Conservation (phyloP, 2,888 invertebrate genomes). For the Phortica magna region DNA sequence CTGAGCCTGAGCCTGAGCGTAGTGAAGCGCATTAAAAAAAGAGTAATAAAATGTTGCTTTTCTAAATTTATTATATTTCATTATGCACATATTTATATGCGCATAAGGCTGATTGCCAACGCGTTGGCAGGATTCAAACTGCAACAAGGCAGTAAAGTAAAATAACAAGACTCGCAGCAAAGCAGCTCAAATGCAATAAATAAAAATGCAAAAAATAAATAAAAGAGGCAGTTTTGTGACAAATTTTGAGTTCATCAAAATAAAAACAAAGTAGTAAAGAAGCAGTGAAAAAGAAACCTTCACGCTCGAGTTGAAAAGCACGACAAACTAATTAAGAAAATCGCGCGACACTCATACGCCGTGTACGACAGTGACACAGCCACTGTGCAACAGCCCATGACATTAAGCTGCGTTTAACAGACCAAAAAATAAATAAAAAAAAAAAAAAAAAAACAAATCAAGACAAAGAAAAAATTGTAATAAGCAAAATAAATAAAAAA, state of each 20-base stretch:
- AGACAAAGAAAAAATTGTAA: neutral
- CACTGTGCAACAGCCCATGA: constrained; percentile 53
- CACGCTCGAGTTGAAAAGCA: neutral
- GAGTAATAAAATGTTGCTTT: neutral
- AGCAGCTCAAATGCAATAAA: neutral
- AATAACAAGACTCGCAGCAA: constrained; percentile 34
- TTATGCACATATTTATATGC: constrained; percentile 16
- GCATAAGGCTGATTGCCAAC: constrained; percentile 24
- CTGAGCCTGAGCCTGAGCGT: constrained; percentile 7
- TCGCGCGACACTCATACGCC: constrained; percentile 41
- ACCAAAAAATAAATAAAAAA: constrained; percentile 19
- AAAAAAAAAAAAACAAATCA: neutral
- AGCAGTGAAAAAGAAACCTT: constrained; percentile 15
- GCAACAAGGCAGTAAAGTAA: constrained; percentile 3
- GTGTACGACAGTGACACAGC: constrained; percentile 26
- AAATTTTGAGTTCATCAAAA: constrained; percentile 6
- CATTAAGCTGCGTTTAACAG: constrained; percentile 31
- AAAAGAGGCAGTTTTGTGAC: neutral
- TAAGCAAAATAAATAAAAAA: neutral
- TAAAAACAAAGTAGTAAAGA: neutral
- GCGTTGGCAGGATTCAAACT: constrained; percentile 12
- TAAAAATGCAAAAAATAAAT: constrained; percentile 7
- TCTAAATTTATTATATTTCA: constrained; percentile 27
- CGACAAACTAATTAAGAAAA: constrained; percentile 27
- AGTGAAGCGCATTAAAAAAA: neutral